Evolutionary conservation across 1,140 invertebrate genomes (phyloP), one percentile per base, ranked within the genome.

Genomic region (Nasonia longicornis): DNA sequence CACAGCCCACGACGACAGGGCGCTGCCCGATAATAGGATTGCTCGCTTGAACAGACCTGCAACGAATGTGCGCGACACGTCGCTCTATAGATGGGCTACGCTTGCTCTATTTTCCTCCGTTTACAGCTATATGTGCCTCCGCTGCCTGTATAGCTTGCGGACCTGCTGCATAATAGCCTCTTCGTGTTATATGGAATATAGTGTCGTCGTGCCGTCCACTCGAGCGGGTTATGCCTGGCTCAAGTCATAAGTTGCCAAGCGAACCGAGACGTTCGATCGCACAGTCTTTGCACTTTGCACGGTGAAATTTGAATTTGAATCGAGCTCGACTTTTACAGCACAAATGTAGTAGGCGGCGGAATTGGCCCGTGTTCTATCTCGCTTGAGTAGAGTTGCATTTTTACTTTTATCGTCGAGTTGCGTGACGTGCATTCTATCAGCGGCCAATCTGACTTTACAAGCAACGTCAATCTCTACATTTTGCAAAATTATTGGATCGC

Each of bases 1-100:
- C 64, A 98, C 91, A 0, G 97, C 97, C 98, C 97, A 99, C 0
- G 96, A 96, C 69, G 96, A 96, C 14, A 98, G 91, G 0, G 98
- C 97, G 22, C 98, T 98, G 11, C 98, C 98, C 3, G 96, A 97
- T 86, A 98, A 92, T 8, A 99, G 92, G 78, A 98, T 95, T 7
- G 96, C 95, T 82, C 97, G 93, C 84, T 97, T 96, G 89, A 99
- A 98, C 6, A 98, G 91, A 83, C 95, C 96, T 95, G 90, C 2
- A 84, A 84, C n/a, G 22, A 45, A 73, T 73, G 38, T 42, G 7
- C 38, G 0, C n/a, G 31, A 35, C 7, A 71, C 0, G 38, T 8
- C 1, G 38, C 7, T 42, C 0, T 42, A 8, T 38, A 71, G 31
- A 35, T 35, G 3, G 31, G 31, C 4, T 48, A 20, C 29, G 42